Evolutionary conservation across 1,140 invertebrate genomes (phyloP), one percentile per base, ranked within the genome.

Genomic region (Berghia stephanieae): DNA sequence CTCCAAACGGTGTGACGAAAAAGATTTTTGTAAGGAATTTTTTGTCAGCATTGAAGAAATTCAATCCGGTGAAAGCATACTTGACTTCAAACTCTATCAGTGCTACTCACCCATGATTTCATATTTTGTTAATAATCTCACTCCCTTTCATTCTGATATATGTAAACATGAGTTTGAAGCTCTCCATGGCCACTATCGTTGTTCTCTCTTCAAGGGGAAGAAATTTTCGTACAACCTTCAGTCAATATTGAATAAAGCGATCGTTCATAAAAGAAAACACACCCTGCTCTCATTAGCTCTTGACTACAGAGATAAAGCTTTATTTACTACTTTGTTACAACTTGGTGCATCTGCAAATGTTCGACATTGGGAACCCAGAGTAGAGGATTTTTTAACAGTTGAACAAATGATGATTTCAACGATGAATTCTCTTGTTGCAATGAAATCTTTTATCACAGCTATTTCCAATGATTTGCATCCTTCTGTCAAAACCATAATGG

Each of bases 51-150:
- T 67, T 67, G 63, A 67, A 36, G 63, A 27, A 67, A 36, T 36
- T 18, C 34, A 3, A 18, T 3, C 63, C 18, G 21, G 27, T 21
- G 6, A 36, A 18, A 67, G 4, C n/a, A 31, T 18, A 3, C 6
- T 8, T 18, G 3, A 67, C 36, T 36, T 18, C 34, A 36, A 67
- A 36, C 27, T 67, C 27, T 67, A 36, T 38, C 34, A 31, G 40
- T 6, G 34, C 40, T 67, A 27, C 4, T 36, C 34, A 36, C 63
- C 63, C 18, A 36, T 34, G 18, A 18, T 67, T 3, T 6, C 21
- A 18, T 67, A 67, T 36, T 6, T 67, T 34, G 63, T 67, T 67
- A 21, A 67, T 27, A 27, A 67, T 67, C 40, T 67, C 18, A 67
- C 63, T 4, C 63, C 63, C 18, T 36, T 67, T 6, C 63, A 67